phyloP scores from a whole-genome alignment of 2,113 vertebrate genomes.

The Pycnonotus jocosus region DNA sequence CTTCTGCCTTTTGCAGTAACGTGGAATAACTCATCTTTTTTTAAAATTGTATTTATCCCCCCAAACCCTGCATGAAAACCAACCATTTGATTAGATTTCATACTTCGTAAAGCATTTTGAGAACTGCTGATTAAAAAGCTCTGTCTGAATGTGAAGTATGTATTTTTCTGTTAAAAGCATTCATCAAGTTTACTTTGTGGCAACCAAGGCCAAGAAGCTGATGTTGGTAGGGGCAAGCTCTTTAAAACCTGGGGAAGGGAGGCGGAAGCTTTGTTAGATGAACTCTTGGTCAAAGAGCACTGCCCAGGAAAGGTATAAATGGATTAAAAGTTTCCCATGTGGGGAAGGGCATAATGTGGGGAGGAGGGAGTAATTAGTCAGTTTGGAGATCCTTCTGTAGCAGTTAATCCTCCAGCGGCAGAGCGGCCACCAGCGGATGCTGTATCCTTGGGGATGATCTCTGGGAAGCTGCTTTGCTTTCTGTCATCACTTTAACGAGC shows the following conservation, averaged over 20 bases:
- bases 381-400: neutral
- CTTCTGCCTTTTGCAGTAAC: neutral
- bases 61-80: neutral
- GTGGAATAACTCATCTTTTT: neutral
- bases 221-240: neutral
- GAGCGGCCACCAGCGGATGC: neutral
- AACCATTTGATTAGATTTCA: neutral
- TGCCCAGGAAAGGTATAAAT: slow-evolving; percentile 27
- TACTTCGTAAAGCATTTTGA: neutral
- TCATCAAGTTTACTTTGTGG: neutral
- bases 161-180: neutral
- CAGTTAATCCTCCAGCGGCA: neutral
- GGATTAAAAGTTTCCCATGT: slow-evolving; percentile 13
- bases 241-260: neutral
- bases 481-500: neutral
- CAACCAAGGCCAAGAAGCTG: neutral
- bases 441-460: neutral
- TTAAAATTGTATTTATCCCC: neutral
- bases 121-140: neutral
- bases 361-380: neutral
- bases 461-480: neutral
- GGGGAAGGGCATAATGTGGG: neutral
- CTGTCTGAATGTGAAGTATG: neutral
- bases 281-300: neutral
- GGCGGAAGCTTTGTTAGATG: neutral